These are phyloP conservation scores for Herpetotheres cachinnans DNA, from an alignment of 2,113 vertebrate species.

Conservation along the genomic window DNA sequence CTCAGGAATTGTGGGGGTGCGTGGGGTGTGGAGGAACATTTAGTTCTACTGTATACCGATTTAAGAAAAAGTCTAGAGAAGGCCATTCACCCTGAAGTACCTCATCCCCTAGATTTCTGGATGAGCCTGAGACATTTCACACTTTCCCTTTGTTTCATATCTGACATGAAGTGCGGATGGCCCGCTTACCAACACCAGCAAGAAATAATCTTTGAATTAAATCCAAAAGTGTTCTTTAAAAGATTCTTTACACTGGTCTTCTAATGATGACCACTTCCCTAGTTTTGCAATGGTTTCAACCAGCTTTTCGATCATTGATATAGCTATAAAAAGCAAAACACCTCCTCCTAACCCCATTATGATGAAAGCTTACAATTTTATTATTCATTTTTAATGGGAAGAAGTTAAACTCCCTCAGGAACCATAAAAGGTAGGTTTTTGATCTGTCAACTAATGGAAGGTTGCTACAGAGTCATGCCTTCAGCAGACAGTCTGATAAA, in stretches of 20 bases:
- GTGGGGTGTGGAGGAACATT: not conserved
- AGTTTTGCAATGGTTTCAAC: slow-evolving; percentile 60
- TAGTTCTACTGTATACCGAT: not conserved
- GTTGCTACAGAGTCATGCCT: slow-evolving; percentile 38
- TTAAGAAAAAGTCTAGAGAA: not conserved
- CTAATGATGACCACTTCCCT: slow-evolving; percentile 58
- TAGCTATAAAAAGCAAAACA: slow-evolving; percentile 69
- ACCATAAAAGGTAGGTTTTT: slow-evolving; percentile 54
- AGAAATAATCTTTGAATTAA: slow-evolving; percentile 53
- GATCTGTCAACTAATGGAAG: slow-evolving; percentile 39
- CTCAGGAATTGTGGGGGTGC: not conserved
- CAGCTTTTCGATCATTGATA: slow-evolving; percentile 46
- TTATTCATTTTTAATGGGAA: slow-evolving; percentile 71
- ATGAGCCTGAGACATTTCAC: not conserved
- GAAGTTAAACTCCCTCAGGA: slow-evolving; percentile 66
- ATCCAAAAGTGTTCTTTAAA: slow-evolving; percentile 60
- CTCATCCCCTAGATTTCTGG: not conserved
- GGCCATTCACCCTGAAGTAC: not conserved
- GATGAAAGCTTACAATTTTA: slow-evolving; percentile 69
- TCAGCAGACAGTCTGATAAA: not conserved
- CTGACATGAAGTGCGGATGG: not conserved
- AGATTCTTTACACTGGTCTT: slow-evolving; percentile 22
- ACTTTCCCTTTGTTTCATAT: not conserved
- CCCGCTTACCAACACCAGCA: not conserved
- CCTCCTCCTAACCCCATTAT: slow-evolving; percentile 72